A percentile compares a stretch with the other conserved stretches of the same genome.
phyloP scores from a whole-genome alignment of 2,113 vertebrate genomes.

The Ondatra zibethicus region DNA sequence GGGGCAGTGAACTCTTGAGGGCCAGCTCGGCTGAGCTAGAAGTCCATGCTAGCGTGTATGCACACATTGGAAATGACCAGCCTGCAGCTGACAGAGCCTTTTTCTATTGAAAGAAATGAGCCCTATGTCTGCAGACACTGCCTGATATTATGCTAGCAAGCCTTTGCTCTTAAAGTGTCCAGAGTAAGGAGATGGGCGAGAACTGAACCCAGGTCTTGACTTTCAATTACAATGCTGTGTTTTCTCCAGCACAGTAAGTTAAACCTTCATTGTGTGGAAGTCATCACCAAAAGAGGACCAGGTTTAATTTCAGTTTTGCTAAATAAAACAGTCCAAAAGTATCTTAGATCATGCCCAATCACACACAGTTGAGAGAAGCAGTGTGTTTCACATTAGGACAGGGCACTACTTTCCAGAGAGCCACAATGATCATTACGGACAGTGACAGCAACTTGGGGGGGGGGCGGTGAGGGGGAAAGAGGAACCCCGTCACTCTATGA shows the following conservation, averaged over 20 bases:
- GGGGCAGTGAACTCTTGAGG: neutral
- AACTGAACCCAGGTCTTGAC: neutral
- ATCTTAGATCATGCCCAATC: neutral
- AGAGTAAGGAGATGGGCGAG: neutral
- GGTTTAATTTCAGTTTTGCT: slow-evolving; percentile 31
- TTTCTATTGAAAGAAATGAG: neutral
- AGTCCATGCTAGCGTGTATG: neutral
- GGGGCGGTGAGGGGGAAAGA: neutral
- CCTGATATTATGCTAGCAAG: neutral
- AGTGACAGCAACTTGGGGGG: neutral
- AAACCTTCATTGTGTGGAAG: neutral
- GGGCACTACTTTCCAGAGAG: neutral
- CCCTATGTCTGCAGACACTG: neutral
- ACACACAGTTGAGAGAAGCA: neutral
- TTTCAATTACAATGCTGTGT: neutral
- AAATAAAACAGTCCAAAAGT: neutral
- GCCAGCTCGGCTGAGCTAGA: neutral
- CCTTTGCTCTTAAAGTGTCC: neutral
- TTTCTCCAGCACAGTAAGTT: neutral
- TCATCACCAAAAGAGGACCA: neutral
- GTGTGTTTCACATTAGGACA: neutral
- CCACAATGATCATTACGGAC: neutral
- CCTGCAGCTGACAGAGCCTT: neutral
- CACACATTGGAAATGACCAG: neutral
- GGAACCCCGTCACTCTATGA: neutral